Percentiles rank a stretch among this genome's conserved stretches.
phyloP scores from a whole-genome alignment of 2,113 vertebrate species.

The Ifrita kowaldi region DNA sequence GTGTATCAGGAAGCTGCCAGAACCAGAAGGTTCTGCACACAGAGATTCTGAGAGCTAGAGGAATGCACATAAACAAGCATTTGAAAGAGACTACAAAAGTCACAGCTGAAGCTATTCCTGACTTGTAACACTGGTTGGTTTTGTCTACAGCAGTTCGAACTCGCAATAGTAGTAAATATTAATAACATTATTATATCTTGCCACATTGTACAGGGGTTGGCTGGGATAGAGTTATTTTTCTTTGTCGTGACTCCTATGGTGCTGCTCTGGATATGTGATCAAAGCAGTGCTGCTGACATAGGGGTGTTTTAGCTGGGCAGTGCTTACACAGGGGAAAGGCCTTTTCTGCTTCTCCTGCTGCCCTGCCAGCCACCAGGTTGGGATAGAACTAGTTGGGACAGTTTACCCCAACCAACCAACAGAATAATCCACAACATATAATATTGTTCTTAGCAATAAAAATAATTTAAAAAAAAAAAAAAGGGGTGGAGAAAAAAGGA shows the following conservation, averaged over 20 bases:
- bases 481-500: neutral
- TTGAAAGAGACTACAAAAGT: neutral
- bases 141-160: neutral
- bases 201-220: neutral
- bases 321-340: neutral
- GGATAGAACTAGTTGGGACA: neutral
- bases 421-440: neutral
- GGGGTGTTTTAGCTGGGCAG: neutral
- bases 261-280: neutral
- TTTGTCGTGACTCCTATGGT: neutral
- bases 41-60: neutral
- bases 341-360: neutral
- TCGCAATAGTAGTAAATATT: neutral
- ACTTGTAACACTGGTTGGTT: neutral
- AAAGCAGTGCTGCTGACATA: neutral
- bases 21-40: neutral
- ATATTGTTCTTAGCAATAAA: neutral
- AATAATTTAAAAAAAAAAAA: neutral
- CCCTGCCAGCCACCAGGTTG: rapidly evolving
- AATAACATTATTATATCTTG: neutral
- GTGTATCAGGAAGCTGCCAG: neutral
- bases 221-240: neutral
- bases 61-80: neutral
- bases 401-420: neutral
- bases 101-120: neutral